Evolutionary conservation across 2,888 invertebrate genomes (phyloP).

Genomic region (Helleia helle): DNA sequence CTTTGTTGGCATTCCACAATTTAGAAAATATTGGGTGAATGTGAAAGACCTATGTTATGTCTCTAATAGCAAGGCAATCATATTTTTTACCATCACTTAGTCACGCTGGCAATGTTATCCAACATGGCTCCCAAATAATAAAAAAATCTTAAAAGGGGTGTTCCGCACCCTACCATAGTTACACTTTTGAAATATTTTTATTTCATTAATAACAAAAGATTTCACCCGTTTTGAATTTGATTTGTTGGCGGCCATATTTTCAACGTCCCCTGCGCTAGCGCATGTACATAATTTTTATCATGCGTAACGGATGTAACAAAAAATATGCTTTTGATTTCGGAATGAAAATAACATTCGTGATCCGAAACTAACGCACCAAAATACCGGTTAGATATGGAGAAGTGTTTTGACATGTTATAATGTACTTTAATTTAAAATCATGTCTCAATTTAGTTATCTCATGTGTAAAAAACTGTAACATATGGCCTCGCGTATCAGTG

Average conservation of each 20-base stretch:
- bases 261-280: slow-evolving; percentile 33
- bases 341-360: slow-evolving; percentile 20
- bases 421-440: slow-evolving; percentile 30
- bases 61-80: too few species aligned
- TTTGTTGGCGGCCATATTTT: slow-evolving; percentile 67
- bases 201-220: slow-evolving; percentile 70
- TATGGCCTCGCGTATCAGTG: neutral
- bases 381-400: slow-evolving; percentile 24
- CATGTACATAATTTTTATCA: slow-evolving; percentile 32
- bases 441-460: slow-evolving; percentile 5
- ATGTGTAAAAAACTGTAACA: slow-evolving; percentile 11
- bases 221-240: slow-evolving; percentile 69
- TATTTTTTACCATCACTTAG: slow-evolving; percentile 29
- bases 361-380: slow-evolving; percentile 2
- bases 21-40: too few species aligned
- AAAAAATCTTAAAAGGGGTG: slow-evolving; percentile 14
- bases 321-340: slow-evolving; percentile 23
- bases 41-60: too few species aligned
- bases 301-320: slow-evolving; percentile 40
- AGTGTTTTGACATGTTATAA: slow-evolving; percentile 48
- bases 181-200: slow-evolving; percentile 60
- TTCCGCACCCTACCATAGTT: slow-evolving; percentile 34
- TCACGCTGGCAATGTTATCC: slow-evolving; percentile 57
- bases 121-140: slow-evolving; percentile 46
- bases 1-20: too few species aligned